Evolutionary conservation across 2,888 invertebrate species (phyloP), one percentile per base, ranked within the genome.

Genomic region (Lingula anatina): DNA sequence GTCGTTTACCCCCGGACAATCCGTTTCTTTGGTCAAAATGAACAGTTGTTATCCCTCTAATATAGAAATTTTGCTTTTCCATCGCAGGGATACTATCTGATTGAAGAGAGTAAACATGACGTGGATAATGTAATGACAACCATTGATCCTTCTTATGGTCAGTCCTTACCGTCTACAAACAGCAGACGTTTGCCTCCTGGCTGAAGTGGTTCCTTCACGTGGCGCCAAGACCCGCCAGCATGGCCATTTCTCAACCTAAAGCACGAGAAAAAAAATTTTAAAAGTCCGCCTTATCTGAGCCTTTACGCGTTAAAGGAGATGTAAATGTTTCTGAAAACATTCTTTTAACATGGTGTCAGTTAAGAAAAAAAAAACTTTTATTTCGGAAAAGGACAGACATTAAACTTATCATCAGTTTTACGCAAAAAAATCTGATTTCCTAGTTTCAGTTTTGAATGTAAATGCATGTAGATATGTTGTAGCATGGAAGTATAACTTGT

Each of bases 171-270:
- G 51, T 71, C 71, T 5, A 71, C 66, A 57, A 68, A 71, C n/a
- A 68, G 63, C 20, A 65, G 61, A 31, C 70, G 53, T n/a, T 53
- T 47, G 9, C 70, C 70, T 2, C 64, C 64, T n/a, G 68, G 64
- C 25, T 68, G 65, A 42, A 70, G 41, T 1, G 69, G 69, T 50
- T 70, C 70, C 51, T 68, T 70, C 24, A 70, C 66, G 47, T 71
- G 70, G 42, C 70, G 49, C 71, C 71, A 71, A 44, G 62, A 66
- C 9, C 70, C 70, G 5, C 70, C 70, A n/a, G 63, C 64, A 24
- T 67, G 54, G 5, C 71, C 71, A 37, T 69, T 63, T 46, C 71
- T 60, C 50, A 67, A 58, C 51, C 70, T 71, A 46, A 9, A 46
- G 39, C 21, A 23, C 44, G 23, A 35, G 18, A 5, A n/a, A 15